Base-by-base conservation (phyloP, 1,140 invertebrate species). In the Drosophila equinoxialis region DNA sequence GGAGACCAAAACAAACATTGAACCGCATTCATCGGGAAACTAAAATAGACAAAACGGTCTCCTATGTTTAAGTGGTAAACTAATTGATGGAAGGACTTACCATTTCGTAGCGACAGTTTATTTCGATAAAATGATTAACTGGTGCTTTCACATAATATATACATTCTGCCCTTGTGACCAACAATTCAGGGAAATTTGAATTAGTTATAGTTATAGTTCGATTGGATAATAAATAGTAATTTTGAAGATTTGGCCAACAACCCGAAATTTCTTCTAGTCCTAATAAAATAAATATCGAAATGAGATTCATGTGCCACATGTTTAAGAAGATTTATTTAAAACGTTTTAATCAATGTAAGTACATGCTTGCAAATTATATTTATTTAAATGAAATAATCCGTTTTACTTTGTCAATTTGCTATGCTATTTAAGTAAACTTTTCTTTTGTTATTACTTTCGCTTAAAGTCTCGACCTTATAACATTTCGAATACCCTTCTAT, bases 51-150 rank as follows among this genome's bases (percentile, higher is more conserved):
- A 5, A 30, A 20, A 37, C 1, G 11, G 14, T 2, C 13, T 1
- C 35, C 3, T 20, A 17, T 5, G 3, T 11, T 11, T 0, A 14
- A 23, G 61, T 4, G 14, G 0, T n/a, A 8, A 1, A 17, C 17
- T 13, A 14, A 1, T n/a, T 17, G 30, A 7, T 6, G 0, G 6
- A 30, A 30, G 6, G 1, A 69, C 83, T 80, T 51, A 90, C 90
- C 81, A 90, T 68, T 69, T 86, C 73, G 30, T 71, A 91, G 30
- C 58, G 45, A 61, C 90, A 91, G 8, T 14, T 83, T 0, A 91
- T 37, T 5, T 79, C 71, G 0, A 90, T 76, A 0, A 81, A 74
- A 74, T 91, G 79, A 71, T 78, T 82, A 6, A 58, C 54, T 11
- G 90, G 87, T 2, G 90, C 90, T 0, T 20, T 76, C 2, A 91